Base-by-base conservation (phyloP, 1,140 invertebrate genomes). In the Ips typographus region DNA sequence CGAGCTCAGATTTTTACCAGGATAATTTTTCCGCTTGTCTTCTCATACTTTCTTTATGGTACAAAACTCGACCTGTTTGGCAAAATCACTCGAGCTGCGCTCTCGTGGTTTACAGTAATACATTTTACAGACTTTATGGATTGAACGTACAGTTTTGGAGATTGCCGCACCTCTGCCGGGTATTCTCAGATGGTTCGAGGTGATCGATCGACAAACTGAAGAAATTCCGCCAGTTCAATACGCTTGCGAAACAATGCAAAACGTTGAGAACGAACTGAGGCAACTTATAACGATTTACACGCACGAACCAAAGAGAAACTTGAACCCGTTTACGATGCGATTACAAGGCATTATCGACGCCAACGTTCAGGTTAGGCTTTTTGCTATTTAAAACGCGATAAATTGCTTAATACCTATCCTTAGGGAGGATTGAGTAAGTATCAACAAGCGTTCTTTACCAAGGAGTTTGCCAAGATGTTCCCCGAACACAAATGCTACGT, bases 141-240 rank as follows among this genome's bases (percentile, higher is more conserved):
- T 98, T 67, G 96, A 98, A 81, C 85, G 95, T n/a, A 98, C 94
- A 37, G 91, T 89, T 6, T 78, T 98, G 65, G 90, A 88, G 37
- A 96, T 90, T 2, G 89, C 91, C 51, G 88, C 87, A 52, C 87
- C 91, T 2, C 81, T 99, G 7, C 97, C 97, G 0, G 95, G 95
- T 2, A 98, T 98, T 71, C 79, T 99, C 4, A 86, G 94, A 55
- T 98, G 95, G 94, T 97, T 95, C 75, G 94, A 96, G 81, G 94
- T 98, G 1, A 85, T 91, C 44, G 87, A 91, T 22, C 87, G 88
- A 61, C 87, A 87, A 5, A 86, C 91, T 0, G 90, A 93, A 77
- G 89, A 95, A 76, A 85, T 98, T 2, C 91, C 94, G 39, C 96
- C 96, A 0, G 91, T 98, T 1, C 88, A 94, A 80, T 94, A 90